Evolutionary conservation across 2,888 invertebrate species (phyloP), one percentile per base, ranked within the genome.

Genomic region (Carabus problematicus): DNA sequence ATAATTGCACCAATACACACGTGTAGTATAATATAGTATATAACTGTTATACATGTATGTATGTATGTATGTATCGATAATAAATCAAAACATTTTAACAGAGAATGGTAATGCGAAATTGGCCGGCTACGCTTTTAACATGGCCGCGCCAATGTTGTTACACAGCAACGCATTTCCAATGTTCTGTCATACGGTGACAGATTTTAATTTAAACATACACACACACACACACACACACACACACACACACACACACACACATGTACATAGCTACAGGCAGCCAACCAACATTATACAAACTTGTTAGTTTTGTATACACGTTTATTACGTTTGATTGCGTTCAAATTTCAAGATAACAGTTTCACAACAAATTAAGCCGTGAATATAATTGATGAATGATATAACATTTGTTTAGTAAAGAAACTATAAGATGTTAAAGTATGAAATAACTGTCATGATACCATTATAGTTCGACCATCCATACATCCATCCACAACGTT

Each of bases 71-170:
- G 19, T 19, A 19, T 66, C 58, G 66, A 66, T 66, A 66, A 66
- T 66, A 66, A 66, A 66, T 66, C 66, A 66, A 66, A 66, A 66
- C 66, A 66, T 66, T 56, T 66, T 66, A 56, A 66, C 58, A 56
- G 47, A 56, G 56, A 66, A 29, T 55, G 55, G 56, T 64, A 54
- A 64, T 64, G 56, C 64, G 55, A 64, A 64, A 66, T 66, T 66
- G 66, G 58, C 49, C 56, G 45, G 56, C 43, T 63, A 54, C 43
- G 58, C 66, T 66, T 66, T 66, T 66, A 66, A 66, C 66, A 56
- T 58, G 16, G n/a, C n/a, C n/a, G n/a, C n/a, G n/a, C n/a, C n/a
- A n/a, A n/a, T n/a, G 55, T 54, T 40, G 29, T 58, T 55, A 45
- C 45, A 45, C 39, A 52, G 56, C 43, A 64, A 64, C 56, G 56